Evolutionary conservation across 2,888 invertebrate genomes (phyloP), one percentile per base, ranked within the genome.

Genomic region (Drosophila fungiperda): DNA sequence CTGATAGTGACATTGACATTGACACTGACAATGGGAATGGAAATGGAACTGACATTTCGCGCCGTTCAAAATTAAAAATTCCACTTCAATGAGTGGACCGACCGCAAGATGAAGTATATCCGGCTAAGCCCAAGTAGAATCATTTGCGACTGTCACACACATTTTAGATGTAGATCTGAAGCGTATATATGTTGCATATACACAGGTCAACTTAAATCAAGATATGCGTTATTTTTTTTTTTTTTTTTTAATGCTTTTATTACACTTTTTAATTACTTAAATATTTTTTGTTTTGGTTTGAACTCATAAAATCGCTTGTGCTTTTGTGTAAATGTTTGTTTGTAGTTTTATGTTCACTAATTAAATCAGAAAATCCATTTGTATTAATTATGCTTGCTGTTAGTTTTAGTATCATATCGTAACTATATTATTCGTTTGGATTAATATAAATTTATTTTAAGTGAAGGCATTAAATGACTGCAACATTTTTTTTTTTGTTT

Each of bases 81-180:
- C 69, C 81, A 78, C 79, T 80, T 78, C 78, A 84, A 85, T 83
- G 75, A 76, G 81, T 68, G 61, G 76, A 71, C 62, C 72, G 76
- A 71, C 62, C 72, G 74, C 78, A 78, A 87, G 87, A 87, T 89
- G 87, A 89, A 89, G 83, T 78, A 76, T 81, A 87, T 87, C 87
- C 87, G 87, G 89, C 85, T 78, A 62, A 68, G 62, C 52, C 66
- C 71, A 74, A 78, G 52, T 78, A 45, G 57, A 55, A 48, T 57
- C 71, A 61, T 65, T 57, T 58, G 48, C 35, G 50, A 60, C 49
- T 65, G 45, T 23, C 57, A 42, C 45, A 58, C 45, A 77, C 64
- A 70, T 48, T 76, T 50, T 40, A 63, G 57, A 73, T 78, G 64
- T 78, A 69, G 78, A 69, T 77, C 57, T 55, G 40, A 36, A 35